Evolutionary conservation across 2,113 vertebrate species (phyloP).

Genomic region (Philantomba maxwellii): DNA sequence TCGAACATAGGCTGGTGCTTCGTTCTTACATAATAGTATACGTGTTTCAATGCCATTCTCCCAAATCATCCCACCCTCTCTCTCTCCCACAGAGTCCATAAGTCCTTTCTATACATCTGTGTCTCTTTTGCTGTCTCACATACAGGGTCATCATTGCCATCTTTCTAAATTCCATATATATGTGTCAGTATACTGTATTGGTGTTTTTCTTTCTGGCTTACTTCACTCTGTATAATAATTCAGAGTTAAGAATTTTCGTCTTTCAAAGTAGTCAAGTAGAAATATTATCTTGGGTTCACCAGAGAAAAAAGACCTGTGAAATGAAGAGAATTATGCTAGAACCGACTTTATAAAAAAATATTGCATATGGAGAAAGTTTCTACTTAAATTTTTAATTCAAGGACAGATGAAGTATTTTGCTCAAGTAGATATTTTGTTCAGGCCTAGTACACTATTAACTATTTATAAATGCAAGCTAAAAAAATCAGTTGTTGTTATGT

Average conservation of each 20-base stretch:
- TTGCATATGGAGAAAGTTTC: not conserved
- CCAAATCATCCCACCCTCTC: too few relatives aligned
- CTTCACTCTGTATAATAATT: too few relatives aligned
- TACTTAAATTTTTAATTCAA: not conserved
- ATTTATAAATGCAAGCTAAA: not conserved
- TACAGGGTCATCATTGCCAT: too few relatives aligned
- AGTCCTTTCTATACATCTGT: too few relatives aligned
- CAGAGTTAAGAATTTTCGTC: conserved; percentile 7
- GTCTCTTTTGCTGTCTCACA: too few relatives aligned
- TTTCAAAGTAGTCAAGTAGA: not conserved
- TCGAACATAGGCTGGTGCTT: too few relatives aligned
- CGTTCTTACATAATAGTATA: too few relatives aligned
- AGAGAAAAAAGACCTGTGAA: not conserved
- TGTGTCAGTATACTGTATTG: too few relatives aligned
- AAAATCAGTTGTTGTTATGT: not conserved
- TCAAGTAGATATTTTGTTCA: not conserved
- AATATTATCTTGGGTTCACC: not conserved
- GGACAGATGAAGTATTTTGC: not conserved
- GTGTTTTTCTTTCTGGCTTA: too few relatives aligned
- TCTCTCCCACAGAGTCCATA: too few relatives aligned
- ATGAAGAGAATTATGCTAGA: not conserved
- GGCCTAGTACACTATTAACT: not conserved
- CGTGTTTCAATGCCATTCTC: too few relatives aligned
- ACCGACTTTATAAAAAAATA: not conserved
- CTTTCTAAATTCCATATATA: too few relatives aligned